Evolutionary conservation across 1,140 invertebrate genomes (phyloP).

Genomic region (Hirudo medicinalis): DNA sequence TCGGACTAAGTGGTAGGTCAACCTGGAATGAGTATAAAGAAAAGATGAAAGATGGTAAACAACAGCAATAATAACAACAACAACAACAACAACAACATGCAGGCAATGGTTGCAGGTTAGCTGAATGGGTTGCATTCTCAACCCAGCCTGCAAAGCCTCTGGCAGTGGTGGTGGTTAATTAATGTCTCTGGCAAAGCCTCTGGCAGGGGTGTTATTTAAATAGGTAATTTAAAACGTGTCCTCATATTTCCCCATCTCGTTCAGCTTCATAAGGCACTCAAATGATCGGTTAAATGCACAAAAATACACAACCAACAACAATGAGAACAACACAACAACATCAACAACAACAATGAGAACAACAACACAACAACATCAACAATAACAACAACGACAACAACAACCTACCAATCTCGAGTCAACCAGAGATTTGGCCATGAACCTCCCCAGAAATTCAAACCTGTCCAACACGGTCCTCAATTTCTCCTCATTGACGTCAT

Average conservation of each 20-base stretch:
- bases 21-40: constrained; percentile 49
- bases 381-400: not conserved
- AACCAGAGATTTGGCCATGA: constrained; percentile 97
- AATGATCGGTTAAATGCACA: too few relatives aligned
- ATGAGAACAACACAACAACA: too few relatives aligned
- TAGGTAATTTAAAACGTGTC: too few relatives aligned
- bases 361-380: not conserved
- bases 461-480: constrained; percentile 43
- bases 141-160: too few relatives aligned
- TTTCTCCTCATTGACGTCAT: not conserved
- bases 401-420: constrained; percentile 86
- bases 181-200: too few relatives aligned
- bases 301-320: too few relatives aligned
- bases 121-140: too few relatives aligned
- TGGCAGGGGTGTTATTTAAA: too few relatives aligned
- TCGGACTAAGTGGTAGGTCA: constrained; percentile 82
- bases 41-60: not conserved
- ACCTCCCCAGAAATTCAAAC: constrained; percentile 92
- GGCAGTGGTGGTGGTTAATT: too few relatives aligned
- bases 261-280: too few relatives aligned
- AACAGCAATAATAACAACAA: not conserved
- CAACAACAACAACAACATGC: not conserved
- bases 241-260: too few relatives aligned
- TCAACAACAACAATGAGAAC: not conserved
- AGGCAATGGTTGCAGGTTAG: too few relatives aligned